phyloP scores from a whole-genome alignment of 2,113 vertebrate species.

The Ellobius talpinus region DNA sequence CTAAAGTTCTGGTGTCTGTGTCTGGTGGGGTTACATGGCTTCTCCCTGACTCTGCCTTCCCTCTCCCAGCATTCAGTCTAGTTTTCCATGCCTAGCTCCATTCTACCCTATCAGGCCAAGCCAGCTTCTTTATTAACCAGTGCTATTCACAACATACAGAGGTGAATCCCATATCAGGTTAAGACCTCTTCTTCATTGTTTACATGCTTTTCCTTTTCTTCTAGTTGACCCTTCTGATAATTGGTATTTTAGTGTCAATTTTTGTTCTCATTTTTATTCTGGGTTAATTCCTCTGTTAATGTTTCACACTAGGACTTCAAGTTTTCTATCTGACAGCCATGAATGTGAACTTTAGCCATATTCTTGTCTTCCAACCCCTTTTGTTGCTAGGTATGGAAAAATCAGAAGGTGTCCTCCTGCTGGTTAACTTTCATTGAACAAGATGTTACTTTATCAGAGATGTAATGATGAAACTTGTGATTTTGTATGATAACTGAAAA shows the following conservation, averaged over 20 bases:
- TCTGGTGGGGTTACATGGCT: too few species aligned
- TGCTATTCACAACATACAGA: too few species aligned
- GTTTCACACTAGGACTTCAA: slow-evolving; percentile 94
- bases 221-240: slow-evolving; percentile 79
- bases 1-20: too few species aligned
- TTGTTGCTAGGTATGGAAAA: slow-evolving; percentile 54
- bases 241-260: slow-evolving; percentile 90
- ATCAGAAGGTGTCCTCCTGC: not conserved
- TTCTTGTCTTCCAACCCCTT: slow-evolving; percentile 90
- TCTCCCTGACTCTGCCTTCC: too few species aligned
- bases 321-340: slow-evolving; percentile 91
- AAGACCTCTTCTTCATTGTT: not conserved
- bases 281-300: slow-evolving; percentile 88
- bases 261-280: slow-evolving; percentile 88
- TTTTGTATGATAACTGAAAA: not conserved
- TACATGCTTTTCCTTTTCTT: slow-evolving; percentile 88
- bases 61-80: too few species aligned
- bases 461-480: not conserved
- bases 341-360: slow-evolving; percentile 84
- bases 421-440: not conserved
- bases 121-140: too few species aligned
- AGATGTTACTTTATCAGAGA: not conserved
- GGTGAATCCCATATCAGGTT: too few species aligned
- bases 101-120: too few species aligned
- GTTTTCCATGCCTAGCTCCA: too few species aligned